Evolutionary conservation across 2,113 vertebrate species (phyloP).

Genomic region (Syngnathoides biaculeatus): DNA sequence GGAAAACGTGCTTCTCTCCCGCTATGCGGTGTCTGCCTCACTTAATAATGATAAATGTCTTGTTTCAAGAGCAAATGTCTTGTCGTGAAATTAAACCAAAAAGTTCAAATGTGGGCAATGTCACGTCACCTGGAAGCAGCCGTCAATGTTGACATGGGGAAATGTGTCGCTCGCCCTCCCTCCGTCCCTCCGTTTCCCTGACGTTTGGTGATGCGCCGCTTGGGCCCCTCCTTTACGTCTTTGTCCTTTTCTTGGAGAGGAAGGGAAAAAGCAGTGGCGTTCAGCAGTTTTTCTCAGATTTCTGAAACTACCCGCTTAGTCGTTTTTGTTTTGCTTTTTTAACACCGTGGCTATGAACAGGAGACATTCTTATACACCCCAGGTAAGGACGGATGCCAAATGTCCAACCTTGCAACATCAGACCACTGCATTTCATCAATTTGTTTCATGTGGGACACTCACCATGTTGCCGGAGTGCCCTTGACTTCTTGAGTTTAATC

Average conservation of each 20-base stretch:
- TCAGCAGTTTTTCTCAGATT: not conserved
- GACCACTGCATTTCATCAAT: not conserved
- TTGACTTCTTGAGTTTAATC: not conserved
- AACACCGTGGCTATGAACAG: slow-evolving; percentile 55
- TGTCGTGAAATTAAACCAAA: no score
- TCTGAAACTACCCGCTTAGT: not conserved
- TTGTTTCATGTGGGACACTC: slow-evolving; percentile 21
- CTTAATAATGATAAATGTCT: no score
- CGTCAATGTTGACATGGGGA: no score
- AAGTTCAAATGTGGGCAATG: no score
- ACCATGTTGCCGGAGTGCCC: slow-evolving; percentile 27
- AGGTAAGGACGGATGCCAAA: slow-evolving; percentile 41
- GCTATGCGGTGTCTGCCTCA: no score
- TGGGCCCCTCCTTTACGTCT: not conserved
- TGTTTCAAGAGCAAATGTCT: no score
- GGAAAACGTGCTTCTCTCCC: not conserved
- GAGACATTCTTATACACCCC: slow-evolving; percentile 62
- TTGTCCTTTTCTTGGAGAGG: not conserved
- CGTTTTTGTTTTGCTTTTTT: not conserved
- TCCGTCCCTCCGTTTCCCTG: not conserved
- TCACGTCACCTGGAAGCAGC: no score
- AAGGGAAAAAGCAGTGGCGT: not conserved
- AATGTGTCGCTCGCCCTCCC: not conserved
- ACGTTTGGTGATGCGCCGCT: not conserved
- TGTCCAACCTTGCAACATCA: not conserved